Evolutionary conservation across 1,140 invertebrate genomes (phyloP).

Genomic region (Calephelis nemesis): DNA sequence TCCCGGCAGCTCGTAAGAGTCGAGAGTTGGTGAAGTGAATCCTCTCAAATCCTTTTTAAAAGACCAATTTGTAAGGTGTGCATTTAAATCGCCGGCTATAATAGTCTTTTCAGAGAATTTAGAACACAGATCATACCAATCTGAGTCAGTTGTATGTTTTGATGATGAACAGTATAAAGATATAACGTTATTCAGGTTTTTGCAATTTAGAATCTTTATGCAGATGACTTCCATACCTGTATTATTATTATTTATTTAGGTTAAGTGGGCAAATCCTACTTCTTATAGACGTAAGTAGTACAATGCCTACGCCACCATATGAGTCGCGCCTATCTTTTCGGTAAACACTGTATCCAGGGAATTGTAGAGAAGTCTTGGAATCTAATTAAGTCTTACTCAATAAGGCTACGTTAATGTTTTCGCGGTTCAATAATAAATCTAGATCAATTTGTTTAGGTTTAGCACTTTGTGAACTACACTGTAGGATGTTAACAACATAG

Average conservation of each 20-base stretch:
- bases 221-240: constrained; percentile 12
- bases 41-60: too few relatives aligned
- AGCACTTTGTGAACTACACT: constrained; percentile 7
- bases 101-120: too few relatives aligned
- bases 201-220: constrained; percentile 16
- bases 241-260: constrained; percentile 10
- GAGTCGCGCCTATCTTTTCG: constrained; percentile 35
- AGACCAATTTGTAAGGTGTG: too few relatives aligned
- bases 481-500: constrained; percentile 23
- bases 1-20: too few relatives aligned
- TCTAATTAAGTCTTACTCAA: constrained; percentile 8
- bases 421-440: neutral
- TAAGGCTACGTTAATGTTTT: constrained; percentile 9
- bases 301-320: constrained; percentile 39
- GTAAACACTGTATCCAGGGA: constrained; percentile 32
- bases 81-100: too few relatives aligned
- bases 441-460: constrained; percentile 11
- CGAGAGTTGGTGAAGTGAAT: too few relatives aligned
- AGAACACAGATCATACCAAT: constrained; percentile 32
- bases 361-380: constrained; percentile 11
- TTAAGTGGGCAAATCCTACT: neutral
- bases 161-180: constrained; percentile 21
- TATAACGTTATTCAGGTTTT: constrained; percentile 7
- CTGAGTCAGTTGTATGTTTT: constrained; percentile 16
- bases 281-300: constrained; percentile 29